These are phyloP conservation scores for Brienomyrus brachyistius DNA, from an alignment of 2,113 vertebrate genomes.

Conservation along the genomic window DNA sequence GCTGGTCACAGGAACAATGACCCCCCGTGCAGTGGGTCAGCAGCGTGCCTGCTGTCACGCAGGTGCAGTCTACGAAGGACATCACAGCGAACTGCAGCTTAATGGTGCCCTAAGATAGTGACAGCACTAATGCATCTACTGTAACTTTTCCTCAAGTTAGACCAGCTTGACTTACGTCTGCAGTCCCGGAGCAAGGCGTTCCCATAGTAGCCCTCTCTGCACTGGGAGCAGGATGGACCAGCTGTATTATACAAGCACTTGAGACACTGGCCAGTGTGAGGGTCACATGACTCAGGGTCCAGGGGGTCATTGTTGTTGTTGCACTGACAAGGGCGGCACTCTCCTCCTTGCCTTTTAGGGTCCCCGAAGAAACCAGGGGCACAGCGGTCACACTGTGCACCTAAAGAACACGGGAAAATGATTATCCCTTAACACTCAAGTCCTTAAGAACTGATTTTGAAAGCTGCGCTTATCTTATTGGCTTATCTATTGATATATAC, in stretches of 20 bases:
- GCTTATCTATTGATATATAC: neutral
- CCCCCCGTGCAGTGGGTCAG: slow-evolving; percentile 45
- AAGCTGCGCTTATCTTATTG: neutral
- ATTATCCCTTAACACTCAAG: neutral
- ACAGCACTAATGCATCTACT: neutral
- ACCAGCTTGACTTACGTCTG: slow-evolving; percentile 57
- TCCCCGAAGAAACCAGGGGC: slow-evolving; percentile 70
- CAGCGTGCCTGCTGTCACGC: slow-evolving; percentile 63
- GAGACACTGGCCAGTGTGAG: slow-evolving; percentile 64
- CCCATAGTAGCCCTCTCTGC: slow-evolving; percentile 68
- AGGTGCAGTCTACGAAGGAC: slow-evolving; percentile 64
- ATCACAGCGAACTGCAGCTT: neutral
- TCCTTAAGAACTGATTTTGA: neutral
- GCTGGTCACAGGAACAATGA: slow-evolving; percentile 58
- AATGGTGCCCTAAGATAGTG: neutral
- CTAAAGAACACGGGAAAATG: slow-evolving; percentile 36
- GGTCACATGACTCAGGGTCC: slow-evolving; percentile 70
- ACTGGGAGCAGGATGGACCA: slow-evolving; percentile 59
- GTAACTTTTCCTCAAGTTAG: neutral
- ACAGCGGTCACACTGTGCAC: slow-evolving; percentile 69
- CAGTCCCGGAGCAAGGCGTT: slow-evolving; percentile 70
- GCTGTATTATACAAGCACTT: slow-evolving; percentile 70
- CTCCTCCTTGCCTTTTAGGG: slow-evolving; percentile 51
- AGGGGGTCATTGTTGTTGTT: slow-evolving; percentile 70
- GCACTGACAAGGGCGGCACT: slow-evolving; percentile 70